Evolutionary conservation across 2,888 invertebrate genomes (phyloP), one percentile per base, ranked within the genome.

Genomic region (Callyntrura guangdongensis): DNA sequence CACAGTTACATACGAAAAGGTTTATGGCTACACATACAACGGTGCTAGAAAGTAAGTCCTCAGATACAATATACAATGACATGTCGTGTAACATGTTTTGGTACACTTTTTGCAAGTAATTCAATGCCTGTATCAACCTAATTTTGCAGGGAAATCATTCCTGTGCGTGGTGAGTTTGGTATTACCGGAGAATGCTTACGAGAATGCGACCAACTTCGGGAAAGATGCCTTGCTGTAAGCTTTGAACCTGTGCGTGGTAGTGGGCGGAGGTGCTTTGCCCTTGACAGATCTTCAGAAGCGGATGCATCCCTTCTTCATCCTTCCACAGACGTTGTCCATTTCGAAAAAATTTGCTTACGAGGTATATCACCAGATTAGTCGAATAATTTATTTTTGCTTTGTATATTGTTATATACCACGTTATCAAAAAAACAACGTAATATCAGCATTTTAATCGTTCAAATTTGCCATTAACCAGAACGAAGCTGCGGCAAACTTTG

Each of bases 331-430:
- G 94, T 95, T 25, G 95, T 95, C 74, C 95, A 95, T 92, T 95
- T 95, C 93, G 95, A 95, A 93, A 95, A 95, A 91, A 95, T 95
- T 79, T 95, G 95, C 92, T 94, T 95, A 9, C 93, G 94, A 93
- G 95, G 95, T 95, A 93, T 59, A 22, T 22, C 47, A 14, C 4
- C 47, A 47, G 20, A 17, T 74, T 6, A 36, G 36, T 6, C 36
- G 3, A 6, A n/a, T n/a, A 1, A 59, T 59, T 59, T 59, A 17
- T 17, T 5, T 59, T 59, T 5, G 17, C 36, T 36, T n/a, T n/a
- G n/a, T n/a, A n/a, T n/a, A n/a, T n/a, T n/a, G n/a, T n/a, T 36
- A 36, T 36, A 4, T 36, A 36, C 11, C 45, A 5, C 72, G 1
- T 11, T 72, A 5, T 72, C 22, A 47, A 36, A n/a, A 14, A 74